Evolutionary conservation across 2,113 vertebrate genomes (phyloP), one percentile per base, ranked within the genome.

Genomic region (Dasypus novemcinctus): DNA sequence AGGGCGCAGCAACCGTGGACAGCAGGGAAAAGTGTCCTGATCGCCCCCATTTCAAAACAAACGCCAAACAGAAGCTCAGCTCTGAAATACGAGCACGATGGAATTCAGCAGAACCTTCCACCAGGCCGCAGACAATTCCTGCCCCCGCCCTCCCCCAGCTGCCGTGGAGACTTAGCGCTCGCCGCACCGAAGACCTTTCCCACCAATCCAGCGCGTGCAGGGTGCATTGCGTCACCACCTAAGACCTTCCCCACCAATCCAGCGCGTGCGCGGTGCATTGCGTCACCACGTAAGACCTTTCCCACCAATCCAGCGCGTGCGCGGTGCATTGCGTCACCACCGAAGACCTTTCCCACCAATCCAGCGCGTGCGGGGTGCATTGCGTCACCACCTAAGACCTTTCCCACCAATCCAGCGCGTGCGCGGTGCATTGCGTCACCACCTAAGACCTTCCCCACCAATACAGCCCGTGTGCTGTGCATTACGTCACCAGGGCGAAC

Each of bases 191-290:
- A 72, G 59, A 76, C 74, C 86, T 95, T 91, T 78, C 66, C 80
- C 72, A 90, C 96, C 96, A 96, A 95, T 96, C 92, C 87, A 90
- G 91, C 29, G 36, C n/a, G 61, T 93, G n/a, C n/a, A n/a, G n/a
- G n/a, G n/a, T n/a, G n/a, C n/a, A n/a, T n/a, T n/a, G n/a, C n/a
- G n/a, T n/a, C n/a, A n/a, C n/a, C 81, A 96, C 93, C 96, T 95
- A 92, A 72, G 59, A 76, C 74, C 86, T 95, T 91, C 74, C 66
- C 80, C 72, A 90, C 96, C 96, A 96, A 95, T 96, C 92, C 87
- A 90, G 91, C 29, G 36, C n/a, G 61, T 93, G n/a, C n/a, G n/a
- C n/a, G n/a, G n/a, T n/a, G n/a, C n/a, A n/a, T n/a, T n/a, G n/a
- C n/a, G n/a, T n/a, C n/a, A n/a, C n/a, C n/a, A n/a, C n/a, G n/a